phyloP scores from a whole-genome alignment of 2,888 invertebrate species.

The Andrena hattorfiana region DNA sequence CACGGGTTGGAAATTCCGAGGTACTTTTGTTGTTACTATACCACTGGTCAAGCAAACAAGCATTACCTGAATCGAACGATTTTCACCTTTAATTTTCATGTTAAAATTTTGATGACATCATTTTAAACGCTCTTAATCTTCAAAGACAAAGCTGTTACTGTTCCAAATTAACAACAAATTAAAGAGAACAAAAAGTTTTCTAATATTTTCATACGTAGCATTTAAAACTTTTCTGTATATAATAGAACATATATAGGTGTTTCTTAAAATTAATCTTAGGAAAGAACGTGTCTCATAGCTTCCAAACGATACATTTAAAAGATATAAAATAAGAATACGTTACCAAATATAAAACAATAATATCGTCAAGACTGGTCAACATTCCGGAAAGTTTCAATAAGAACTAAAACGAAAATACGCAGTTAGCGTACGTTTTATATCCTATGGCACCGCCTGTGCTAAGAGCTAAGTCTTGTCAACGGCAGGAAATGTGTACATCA shows the following conservation, averaged over 20 bases:
- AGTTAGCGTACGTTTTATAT: slow-evolving; percentile 71
- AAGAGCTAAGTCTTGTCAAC: slow-evolving; percentile 76
- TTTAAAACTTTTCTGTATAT: background rate
- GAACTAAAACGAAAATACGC: slow-evolving; percentile 63
- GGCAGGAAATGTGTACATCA: slow-evolving; percentile 71
- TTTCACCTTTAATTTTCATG: background rate
- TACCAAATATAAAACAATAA: slow-evolving; percentile 59
- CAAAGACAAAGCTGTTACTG: background rate
- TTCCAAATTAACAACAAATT: background rate
- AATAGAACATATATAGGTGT: background rate
- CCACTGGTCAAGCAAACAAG: slow-evolving; percentile 54
- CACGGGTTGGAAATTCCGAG: slow-evolving; percentile 26
- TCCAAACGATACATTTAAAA: background rate
- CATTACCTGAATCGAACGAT: slow-evolving; percentile 59
- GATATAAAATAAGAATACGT: slow-evolving; percentile 21
- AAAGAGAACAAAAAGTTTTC: background rate
- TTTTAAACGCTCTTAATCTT: too few relatives aligned
- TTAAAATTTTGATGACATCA: background rate
- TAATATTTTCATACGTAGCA: background rate
- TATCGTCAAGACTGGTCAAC: slow-evolving; percentile 41
- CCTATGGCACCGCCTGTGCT: slow-evolving; percentile 47
- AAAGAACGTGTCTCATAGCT: background rate
- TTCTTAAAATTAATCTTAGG: background rate
- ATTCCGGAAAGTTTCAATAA: slow-evolving; percentile 48
- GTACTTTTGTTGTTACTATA: slow-evolving; percentile 52